A percentile compares a stretch with the other conserved stretches of the same genome.
These are phyloP conservation scores for Paratilapia polleni DNA, from an alignment of 2,113 vertebrate genomes.

Conservation along the genomic window DNA sequence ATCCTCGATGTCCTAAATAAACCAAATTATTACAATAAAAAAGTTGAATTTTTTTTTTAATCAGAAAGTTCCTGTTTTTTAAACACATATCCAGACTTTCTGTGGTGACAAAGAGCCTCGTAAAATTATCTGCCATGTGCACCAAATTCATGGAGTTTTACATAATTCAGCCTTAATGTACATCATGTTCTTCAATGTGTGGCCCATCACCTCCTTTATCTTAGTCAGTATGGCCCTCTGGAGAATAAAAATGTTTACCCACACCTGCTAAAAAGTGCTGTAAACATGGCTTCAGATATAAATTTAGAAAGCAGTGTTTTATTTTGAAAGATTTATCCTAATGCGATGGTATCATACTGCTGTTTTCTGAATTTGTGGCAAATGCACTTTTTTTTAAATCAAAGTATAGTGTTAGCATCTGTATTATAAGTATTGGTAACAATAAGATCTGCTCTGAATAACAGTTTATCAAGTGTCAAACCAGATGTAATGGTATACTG, in stretches of 20 bases:
- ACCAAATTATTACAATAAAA: no score
- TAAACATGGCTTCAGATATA: background rate
- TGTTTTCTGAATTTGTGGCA: background rate
- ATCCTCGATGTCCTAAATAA: no score
- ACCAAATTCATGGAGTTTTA: no score
- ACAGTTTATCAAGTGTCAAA: background rate
- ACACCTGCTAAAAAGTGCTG: background rate
- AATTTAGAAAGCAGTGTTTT: background rate
- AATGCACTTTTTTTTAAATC: no score
- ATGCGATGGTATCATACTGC: background rate
- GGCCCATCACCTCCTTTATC: background rate
- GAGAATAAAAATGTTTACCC: fast-evolving
- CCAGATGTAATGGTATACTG: background rate
- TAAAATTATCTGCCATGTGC: no score
- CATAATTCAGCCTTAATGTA: background rate
- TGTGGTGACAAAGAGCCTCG: no score
- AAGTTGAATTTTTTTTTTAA: no score
- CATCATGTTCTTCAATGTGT: background rate
- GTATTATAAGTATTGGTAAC: background rate
- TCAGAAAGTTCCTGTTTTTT: no score
- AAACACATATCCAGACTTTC: no score
- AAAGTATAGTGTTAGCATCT: background rate
- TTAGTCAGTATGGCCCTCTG: background rate
- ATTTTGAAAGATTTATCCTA: background rate
- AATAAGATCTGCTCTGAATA: background rate